These are phyloP conservation scores for Perca schrenkii DNA, from an alignment of 2,113 vertebrate species.

Conservation along the genomic window DNA sequence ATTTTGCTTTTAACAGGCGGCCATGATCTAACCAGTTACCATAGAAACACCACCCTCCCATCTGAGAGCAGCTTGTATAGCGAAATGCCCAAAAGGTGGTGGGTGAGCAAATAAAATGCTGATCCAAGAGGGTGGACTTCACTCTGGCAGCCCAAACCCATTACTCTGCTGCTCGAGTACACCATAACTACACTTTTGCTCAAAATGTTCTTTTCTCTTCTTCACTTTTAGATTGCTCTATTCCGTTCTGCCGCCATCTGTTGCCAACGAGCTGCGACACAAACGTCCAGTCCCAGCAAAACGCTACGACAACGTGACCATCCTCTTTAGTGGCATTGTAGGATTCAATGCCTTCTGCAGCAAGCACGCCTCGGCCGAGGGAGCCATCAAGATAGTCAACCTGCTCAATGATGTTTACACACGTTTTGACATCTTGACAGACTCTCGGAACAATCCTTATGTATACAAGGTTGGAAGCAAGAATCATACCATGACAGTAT, in stretches of 20 bases:
- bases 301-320: slow-evolving; percentile 97
- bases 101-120: slow-evolving; percentile 66
- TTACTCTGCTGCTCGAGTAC: slow-evolving; percentile 17
- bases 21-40: slow-evolving; percentile 79
- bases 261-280: slow-evolving; percentile 97
- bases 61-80: slow-evolving; percentile 67
- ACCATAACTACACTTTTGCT: neutral
- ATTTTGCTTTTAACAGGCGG: slow-evolving; percentile 74
- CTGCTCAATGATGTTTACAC: slow-evolving; percentile 98
- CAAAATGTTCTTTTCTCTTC: slow-evolving; percentile 34
- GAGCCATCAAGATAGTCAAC: slow-evolving; percentile 99
- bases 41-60: slow-evolving; percentile 79
- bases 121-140: slow-evolving; percentile 49
- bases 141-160: slow-evolving; percentile 40
- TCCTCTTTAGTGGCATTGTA: slow-evolving; percentile 98
- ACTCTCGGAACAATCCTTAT: slow-evolving; percentile 96
- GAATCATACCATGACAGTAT: slow-evolving; percentile 19
- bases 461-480: slow-evolving; percentile 93
- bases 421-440: slow-evolving; percentile 97
- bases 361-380: slow-evolving; percentile 97
- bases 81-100: slow-evolving; percentile 73
- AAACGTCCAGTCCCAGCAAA: slow-evolving; percentile 97
- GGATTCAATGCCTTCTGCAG: slow-evolving; percentile 98
- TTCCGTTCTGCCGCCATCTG: slow-evolving; percentile 96
- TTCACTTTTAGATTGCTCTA: slow-evolving; percentile 89